These are phyloP conservation scores for Dendroctonus valens DNA, from an alignment of 1,140 invertebrate species.

Conservation along the genomic window DNA sequence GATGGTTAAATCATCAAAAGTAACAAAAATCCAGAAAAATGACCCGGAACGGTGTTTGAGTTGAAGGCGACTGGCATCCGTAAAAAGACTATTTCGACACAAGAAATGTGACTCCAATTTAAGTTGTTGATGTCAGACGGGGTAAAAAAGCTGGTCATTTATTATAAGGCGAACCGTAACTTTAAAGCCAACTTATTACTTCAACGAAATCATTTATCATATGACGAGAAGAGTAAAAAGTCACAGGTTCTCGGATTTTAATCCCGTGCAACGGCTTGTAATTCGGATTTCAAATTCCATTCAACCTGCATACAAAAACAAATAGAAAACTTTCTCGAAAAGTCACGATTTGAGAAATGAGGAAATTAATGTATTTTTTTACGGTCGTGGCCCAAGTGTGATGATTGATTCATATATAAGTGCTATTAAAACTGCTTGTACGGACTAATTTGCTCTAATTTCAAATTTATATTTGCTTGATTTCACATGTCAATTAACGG, in stretches of 20 bases:
- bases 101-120: constrained; percentile 34
- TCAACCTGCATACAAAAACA: too few relatives aligned
- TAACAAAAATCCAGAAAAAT: constrained; percentile 22
- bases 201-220: constrained; percentile 27
- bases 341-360: too few relatives aligned
- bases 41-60: constrained; percentile 17
- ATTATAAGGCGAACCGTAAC: constrained; percentile 27
- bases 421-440: too few relatives aligned
- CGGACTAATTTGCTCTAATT: too few relatives aligned
- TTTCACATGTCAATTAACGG: too few relatives aligned
- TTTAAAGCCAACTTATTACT: constrained; percentile 34
- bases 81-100: constrained; percentile 20
- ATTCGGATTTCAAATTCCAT: too few relatives aligned
- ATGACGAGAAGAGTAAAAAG: constrained; percentile 10
- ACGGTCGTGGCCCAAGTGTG: too few relatives aligned
- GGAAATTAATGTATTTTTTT: too few relatives aligned
- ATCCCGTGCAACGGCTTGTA: not conserved
- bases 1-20: constrained; percentile 4
- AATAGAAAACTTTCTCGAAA: too few relatives aligned
- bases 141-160: constrained; percentile 35
- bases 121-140: constrained; percentile 34
- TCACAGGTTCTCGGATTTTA: constrained; percentile 10
- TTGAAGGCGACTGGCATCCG: constrained; percentile 21
- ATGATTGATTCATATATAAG: too few relatives aligned
- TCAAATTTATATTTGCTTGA: too few relatives aligned